phyloP scores from a whole-genome alignment of 2,113 vertebrate genomes.

The Cercocebus atys region DNA sequence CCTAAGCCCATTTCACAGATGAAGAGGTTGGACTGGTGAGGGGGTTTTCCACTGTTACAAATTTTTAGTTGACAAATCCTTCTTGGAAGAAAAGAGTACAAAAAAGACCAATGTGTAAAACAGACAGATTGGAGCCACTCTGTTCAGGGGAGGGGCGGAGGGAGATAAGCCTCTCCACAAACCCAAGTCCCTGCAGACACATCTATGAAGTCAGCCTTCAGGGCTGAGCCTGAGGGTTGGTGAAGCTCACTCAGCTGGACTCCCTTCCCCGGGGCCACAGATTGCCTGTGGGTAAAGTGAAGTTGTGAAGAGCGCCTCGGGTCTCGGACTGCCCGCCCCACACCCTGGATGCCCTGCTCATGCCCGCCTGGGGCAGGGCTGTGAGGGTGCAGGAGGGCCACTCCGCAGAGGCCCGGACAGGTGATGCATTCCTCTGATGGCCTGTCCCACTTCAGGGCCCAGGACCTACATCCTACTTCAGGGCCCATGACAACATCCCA shows the following conservation, averaged over 20 bases:
- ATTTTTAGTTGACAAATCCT: background rate
- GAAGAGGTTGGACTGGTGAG: background rate
- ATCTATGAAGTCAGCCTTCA: no score
- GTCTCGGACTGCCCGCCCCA: background rate
- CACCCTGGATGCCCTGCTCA: no score
- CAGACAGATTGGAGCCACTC: background rate
- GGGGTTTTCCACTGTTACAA: background rate
- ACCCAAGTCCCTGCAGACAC: background rate
- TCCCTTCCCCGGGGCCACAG: no score
- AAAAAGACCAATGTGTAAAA: background rate
- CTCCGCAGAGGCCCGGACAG: background rate
- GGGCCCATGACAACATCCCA: background rate
- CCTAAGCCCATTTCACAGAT: background rate
- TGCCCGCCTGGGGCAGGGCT: background rate
- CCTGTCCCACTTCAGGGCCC: background rate
- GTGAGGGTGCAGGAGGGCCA: background rate
- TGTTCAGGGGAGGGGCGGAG: background rate
- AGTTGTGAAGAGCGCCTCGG: background rate
- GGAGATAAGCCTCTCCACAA: background rate
- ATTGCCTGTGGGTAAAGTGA: background rate
- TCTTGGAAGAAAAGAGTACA: background rate
- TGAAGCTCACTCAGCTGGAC: background rate
- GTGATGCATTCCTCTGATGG: rapidly evolving
- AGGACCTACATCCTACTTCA: background rate
- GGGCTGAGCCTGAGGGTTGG: background rate